phyloP scores from a whole-genome alignment of 2,888 invertebrate species.

The Hypercompe scribonia region DNA sequence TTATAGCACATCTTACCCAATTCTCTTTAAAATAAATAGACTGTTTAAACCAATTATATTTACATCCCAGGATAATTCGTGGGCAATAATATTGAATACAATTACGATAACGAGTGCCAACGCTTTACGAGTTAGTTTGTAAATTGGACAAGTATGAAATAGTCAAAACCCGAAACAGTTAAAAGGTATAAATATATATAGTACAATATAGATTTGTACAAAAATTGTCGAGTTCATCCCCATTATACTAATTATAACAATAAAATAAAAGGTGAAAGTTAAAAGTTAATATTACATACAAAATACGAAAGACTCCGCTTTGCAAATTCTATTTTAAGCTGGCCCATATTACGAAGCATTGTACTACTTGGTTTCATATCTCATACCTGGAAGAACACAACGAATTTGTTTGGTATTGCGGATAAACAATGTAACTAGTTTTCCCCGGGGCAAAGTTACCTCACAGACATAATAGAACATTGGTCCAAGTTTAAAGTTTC shows the following conservation, averaged over 20 bases:
- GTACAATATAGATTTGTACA: not conserved
- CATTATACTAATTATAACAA: not conserved
- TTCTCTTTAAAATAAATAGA: not conserved
- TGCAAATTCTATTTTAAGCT: not conserved
- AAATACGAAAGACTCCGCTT: not conserved
- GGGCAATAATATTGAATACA: not conserved
- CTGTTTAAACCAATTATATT: not conserved
- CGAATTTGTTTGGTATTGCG: conserved; percentile 32
- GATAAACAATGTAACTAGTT: conserved; percentile 29
- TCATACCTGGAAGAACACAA: conserved; percentile 6
- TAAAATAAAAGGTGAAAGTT: not conserved
- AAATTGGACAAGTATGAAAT: not conserved
- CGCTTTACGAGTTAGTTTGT: not conserved
- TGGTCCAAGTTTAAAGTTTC: conserved; percentile 1
- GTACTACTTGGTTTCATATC: conserved; percentile 4
- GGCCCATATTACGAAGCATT: not conserved
- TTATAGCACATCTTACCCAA: not conserved
- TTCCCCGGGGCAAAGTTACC: conserved; percentile 29
- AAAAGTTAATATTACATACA: not conserved
- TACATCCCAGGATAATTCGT: not conserved
- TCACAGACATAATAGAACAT: not conserved
- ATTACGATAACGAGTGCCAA: not conserved
- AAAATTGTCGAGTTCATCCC: not conserved
- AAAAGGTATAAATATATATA: not conserved
- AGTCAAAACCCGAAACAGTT: not conserved